Evolutionary conservation across 2,113 vertebrate species (phyloP).

Genomic region (Pseudorectes ferrugineus): DNA sequence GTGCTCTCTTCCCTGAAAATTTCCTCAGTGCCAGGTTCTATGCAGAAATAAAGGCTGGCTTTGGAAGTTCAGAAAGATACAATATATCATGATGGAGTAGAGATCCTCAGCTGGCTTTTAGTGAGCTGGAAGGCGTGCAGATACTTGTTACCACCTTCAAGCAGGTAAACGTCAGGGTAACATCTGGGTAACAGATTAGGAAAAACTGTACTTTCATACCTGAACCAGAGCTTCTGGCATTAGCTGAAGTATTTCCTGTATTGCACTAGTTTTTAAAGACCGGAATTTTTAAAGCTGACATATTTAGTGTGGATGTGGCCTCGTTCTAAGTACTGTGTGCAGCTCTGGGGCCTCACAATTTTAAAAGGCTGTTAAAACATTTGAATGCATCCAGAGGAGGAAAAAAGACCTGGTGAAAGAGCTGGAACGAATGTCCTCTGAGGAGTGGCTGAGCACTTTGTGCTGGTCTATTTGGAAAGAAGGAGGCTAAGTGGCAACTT

Average conservation of each 20-base stretch:
- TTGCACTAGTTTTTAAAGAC: background rate
- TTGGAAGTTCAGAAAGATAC: background rate
- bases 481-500: fast-evolving
- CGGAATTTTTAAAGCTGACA: background rate
- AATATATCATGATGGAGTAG: background rate
- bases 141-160: background rate
- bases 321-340: background rate
- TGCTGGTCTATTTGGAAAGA: background rate
- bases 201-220: background rate
- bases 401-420: background rate
- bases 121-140: background rate
- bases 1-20: background rate
- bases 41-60: background rate
- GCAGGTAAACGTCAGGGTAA: background rate
- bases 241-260: background rate
- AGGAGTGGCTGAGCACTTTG: background rate
- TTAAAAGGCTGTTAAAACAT: background rate
- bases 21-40: background rate
- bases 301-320: background rate
- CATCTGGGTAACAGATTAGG: background rate
- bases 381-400: background rate
- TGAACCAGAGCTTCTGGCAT: background rate
- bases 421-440: background rate
- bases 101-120: background rate
- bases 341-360: background rate